phyloP scores from a whole-genome alignment of 2,888 invertebrate species.

The Limnephilus rhombicus region DNA sequence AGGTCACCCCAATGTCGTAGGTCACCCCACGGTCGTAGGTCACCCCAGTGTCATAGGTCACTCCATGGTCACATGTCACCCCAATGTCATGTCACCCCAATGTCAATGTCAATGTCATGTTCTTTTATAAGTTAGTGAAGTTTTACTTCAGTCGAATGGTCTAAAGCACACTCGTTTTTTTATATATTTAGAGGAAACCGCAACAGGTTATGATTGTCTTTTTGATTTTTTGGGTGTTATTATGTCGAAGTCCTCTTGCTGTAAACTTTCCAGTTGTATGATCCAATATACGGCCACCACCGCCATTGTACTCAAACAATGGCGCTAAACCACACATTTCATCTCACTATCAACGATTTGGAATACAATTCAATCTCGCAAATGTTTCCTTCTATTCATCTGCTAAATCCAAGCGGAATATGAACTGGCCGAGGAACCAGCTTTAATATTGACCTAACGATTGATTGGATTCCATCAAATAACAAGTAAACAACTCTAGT shows the following conservation, averaged over 20 bases:
- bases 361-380: constrained; percentile 39
- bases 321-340: constrained; percentile 7
- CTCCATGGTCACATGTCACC: no score
- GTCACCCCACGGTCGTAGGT: no score
- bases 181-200: no score
- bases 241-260: background rate
- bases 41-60: no score
- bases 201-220: no score
- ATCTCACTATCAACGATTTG: constrained; percentile 15
- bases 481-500: background rate
- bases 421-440: background rate
- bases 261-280: background rate
- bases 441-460: background rate
- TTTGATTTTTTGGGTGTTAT: no score
- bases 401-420: background rate
- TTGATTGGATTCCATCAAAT: background rate
- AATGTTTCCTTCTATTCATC: constrained; percentile 22
- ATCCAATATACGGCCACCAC: background rate
- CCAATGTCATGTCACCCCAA: no score
- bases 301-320: constrained; percentile 28
- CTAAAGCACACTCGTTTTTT: no score
- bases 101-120: no score
- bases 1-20: no score
- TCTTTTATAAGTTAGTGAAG: no score
- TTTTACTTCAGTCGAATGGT: no score